Evolutionary conservation across 2,888 invertebrate species (phyloP).

Genomic region (Phyllotreta cruciferae): DNA sequence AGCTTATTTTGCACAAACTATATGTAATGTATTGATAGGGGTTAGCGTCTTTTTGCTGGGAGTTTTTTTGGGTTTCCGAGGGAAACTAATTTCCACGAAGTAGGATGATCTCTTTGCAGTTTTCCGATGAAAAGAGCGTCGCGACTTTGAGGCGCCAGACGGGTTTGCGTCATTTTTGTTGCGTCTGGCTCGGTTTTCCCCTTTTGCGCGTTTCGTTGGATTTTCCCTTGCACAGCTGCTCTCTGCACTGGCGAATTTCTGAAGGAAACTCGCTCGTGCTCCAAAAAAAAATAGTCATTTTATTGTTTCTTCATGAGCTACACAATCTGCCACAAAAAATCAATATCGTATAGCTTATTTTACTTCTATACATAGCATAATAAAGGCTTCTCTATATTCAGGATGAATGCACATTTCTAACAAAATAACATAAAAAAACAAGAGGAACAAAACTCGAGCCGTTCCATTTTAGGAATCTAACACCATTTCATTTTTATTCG

Average conservation of each 20-base stretch:
- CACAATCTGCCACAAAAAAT: too few relatives aligned
- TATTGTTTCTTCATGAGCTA: too few relatives aligned
- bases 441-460: constrained; percentile 2
- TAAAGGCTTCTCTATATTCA: too few relatives aligned
- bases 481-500: constrained; percentile 17
- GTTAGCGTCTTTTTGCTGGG: background rate
- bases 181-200: constrained; percentile 35
- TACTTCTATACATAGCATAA: too few relatives aligned
- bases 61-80: constrained; percentile 3
- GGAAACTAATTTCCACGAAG: constrained; percentile 36
- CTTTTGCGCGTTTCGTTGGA: constrained; percentile 27
- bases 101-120: constrained; percentile 14
- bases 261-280: too few relatives aligned
- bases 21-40: too few relatives aligned
- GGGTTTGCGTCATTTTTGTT: constrained; percentile 41
- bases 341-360: too few relatives aligned
- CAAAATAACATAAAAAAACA: too few relatives aligned
- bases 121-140: constrained; percentile 36
- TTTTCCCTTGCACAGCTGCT: constrained; percentile 14
- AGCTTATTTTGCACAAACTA: too few relatives aligned
- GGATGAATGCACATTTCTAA: too few relatives aligned
- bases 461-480: constrained; percentile 9
- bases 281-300: too few relatives aligned
- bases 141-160: constrained; percentile 47
- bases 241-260: too few relatives aligned